Conservation (phyloP, 2,888 invertebrate species). For the Caenorhabditis afra region DNA sequence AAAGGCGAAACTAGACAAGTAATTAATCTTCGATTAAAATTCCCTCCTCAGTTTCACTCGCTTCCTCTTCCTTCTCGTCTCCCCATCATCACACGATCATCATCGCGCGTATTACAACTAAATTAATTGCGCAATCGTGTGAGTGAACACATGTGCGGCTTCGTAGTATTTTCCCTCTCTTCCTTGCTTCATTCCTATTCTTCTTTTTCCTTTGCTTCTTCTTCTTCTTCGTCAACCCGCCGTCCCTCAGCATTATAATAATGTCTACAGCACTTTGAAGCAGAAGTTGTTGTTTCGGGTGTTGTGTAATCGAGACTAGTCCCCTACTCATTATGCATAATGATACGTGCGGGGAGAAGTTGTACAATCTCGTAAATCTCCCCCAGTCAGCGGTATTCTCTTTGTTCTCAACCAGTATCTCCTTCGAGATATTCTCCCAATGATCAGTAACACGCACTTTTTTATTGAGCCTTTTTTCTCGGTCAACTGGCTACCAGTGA, state of each 20-base stretch:
- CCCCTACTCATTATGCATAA: slow-evolving; percentile 38
- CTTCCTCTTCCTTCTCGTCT: slow-evolving; percentile 12
- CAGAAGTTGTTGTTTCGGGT: slow-evolving; percentile 23
- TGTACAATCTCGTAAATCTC: slow-evolving; percentile 27
- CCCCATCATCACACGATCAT: slow-evolving; percentile 18
- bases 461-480: slow-evolving; percentile 11
- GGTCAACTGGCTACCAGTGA: neutral
- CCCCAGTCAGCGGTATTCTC: neutral
- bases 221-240: slow-evolving; percentile 4
- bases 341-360: slow-evolving; percentile 17
- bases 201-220: slow-evolving; percentile 36
- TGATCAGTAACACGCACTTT: slow-evolving; percentile 1
- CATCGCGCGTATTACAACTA: slow-evolving; percentile 56
- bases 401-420: neutral
- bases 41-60: slow-evolving; percentile 31
- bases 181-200: neutral
- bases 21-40: slow-evolving; percentile 46
- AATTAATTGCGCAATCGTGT: slow-evolving; percentile 56
- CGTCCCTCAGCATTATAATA: slow-evolving; percentile 22
- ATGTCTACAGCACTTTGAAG: slow-evolving; percentile 5
- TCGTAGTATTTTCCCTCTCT: slow-evolving; percentile 1
- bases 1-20: slow-evolving; percentile 34
- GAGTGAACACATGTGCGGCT: slow-evolving; percentile 36
- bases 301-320: slow-evolving; percentile 45
- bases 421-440: neutral